phyloP scores from a whole-genome alignment of 2,113 vertebrate genomes.

The Sula dactylatra region DNA sequence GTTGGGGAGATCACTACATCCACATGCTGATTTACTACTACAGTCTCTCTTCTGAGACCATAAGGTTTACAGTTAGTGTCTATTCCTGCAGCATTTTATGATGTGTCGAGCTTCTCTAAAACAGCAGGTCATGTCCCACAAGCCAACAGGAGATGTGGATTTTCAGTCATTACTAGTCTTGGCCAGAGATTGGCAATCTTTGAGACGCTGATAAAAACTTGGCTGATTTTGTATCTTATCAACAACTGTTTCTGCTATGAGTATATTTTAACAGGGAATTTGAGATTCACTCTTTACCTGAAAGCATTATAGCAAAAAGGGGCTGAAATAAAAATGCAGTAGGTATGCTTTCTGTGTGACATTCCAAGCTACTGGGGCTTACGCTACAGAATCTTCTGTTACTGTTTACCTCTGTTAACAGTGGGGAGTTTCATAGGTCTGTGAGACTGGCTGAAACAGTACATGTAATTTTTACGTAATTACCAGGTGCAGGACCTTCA shows the following conservation, averaged over 20 bases:
- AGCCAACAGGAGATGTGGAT: neutral
- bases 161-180: neutral
- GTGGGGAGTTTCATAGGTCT: neutral
- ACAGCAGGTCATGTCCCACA: neutral
- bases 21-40: neutral
- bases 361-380: neutral
- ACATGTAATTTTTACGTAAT: neutral
- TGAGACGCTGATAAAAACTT: neutral
- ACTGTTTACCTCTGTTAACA: neutral
- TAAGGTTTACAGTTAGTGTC: neutral
- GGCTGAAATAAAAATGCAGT: neutral
- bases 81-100: neutral
- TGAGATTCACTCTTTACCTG: neutral
- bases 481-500: neutral
- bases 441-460: neutral
- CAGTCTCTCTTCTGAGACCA: neutral
- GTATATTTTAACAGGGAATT: neutral
- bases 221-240: neutral
- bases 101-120: neutral
- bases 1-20: neutral
- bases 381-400: neutral
- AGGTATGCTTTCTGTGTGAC: neutral
- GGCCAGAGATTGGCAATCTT: neutral
- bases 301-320: neutral
- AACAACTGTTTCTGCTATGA: neutral